phyloP scores from a whole-genome alignment of 2,113 vertebrate genomes.

The Arvicanthis niloticus region DNA sequence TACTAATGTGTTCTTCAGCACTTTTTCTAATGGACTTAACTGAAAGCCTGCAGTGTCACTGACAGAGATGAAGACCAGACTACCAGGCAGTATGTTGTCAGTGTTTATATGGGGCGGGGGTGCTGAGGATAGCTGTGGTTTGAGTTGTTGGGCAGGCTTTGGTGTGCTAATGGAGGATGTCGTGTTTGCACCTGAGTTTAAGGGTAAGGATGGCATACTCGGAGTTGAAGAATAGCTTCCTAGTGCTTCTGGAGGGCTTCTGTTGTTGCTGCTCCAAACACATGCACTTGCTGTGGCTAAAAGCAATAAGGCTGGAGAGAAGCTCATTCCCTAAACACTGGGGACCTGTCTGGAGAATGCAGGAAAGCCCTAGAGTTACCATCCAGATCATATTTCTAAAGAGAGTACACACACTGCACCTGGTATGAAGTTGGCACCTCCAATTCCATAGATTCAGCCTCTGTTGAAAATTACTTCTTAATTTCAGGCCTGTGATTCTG shows the following conservation, averaged over 20 bases:
- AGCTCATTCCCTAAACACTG: not conserved
- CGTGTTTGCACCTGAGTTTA: not conserved
- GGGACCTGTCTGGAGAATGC: not conserved
- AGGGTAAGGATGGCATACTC: not conserved
- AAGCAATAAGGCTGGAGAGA: not conserved
- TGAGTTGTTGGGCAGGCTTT: not conserved
- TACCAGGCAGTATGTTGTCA: not conserved
- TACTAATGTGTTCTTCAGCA: not conserved
- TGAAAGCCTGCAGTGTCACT: not conserved
- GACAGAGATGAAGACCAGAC: slow-evolving; percentile 2
- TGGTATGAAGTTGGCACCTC: slow-evolving; percentile 17
- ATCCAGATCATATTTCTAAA: not conserved
- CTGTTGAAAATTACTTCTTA: slow-evolving; percentile 62
- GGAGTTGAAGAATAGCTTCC: not conserved
- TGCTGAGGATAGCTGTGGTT: not conserved
- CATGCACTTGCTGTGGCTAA: not conserved
- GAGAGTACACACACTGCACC: not conserved
- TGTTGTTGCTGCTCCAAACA: not conserved
- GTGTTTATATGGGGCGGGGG: not conserved
- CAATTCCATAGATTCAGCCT: not conserved
- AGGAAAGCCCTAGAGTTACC: not conserved
- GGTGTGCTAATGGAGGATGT: not conserved
- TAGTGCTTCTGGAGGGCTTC: not conserved
- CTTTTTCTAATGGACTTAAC: not conserved
- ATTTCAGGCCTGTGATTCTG: slow-evolving; percentile 63